phyloP scores from a whole-genome alignment of 2,888 invertebrate genomes.

The Nephrotoma flavescens region DNA sequence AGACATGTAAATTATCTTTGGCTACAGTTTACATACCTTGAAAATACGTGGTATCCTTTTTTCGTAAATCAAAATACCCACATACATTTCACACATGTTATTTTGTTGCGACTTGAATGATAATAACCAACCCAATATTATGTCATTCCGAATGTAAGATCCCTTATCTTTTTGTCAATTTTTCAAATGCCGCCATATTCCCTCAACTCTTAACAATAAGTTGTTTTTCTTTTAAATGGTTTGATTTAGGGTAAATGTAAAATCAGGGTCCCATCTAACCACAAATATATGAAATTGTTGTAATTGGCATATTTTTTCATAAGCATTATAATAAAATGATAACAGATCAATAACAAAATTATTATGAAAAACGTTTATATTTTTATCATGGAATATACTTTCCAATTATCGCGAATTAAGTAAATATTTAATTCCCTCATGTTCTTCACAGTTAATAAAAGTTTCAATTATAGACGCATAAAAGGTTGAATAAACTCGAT shows the following conservation, averaged over 20 bases:
- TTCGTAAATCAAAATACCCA: background rate
- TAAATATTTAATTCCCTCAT: background rate
- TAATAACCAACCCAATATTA: background rate
- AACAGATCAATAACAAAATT: background rate
- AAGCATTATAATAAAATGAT: background rate
- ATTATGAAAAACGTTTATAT: background rate
- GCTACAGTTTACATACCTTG: background rate
- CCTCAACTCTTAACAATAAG: background rate
- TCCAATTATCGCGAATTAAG: background rate
- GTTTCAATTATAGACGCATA: background rate
- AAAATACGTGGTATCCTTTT: background rate
- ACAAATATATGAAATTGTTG: background rate
- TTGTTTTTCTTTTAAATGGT: background rate
- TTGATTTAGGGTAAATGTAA: background rate
- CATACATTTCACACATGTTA: background rate
- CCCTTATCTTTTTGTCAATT: background rate
- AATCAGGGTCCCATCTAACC: background rate
- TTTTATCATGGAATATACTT: background rate
- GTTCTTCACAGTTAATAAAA: background rate
- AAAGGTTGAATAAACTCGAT: background rate
- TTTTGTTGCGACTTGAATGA: background rate
- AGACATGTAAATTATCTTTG: background rate
- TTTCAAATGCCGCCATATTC: background rate
- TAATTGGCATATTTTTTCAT: background rate
- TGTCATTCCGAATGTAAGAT: background rate